Conservation (phyloP, 2,797 vertebrate species). For the Cyclopterus lumpus region DNA sequence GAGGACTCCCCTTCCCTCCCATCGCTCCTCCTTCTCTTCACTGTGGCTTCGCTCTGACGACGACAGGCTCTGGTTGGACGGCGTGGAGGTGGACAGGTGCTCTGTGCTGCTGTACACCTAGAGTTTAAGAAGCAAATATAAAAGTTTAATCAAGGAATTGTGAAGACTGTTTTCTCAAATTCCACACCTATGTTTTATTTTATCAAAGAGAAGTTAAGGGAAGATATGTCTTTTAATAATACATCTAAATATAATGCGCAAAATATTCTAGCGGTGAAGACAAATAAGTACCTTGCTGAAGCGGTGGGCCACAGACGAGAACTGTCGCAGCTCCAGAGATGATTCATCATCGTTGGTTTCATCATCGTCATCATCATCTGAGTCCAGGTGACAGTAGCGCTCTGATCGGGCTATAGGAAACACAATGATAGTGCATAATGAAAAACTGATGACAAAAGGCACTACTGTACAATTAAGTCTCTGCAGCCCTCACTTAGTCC, state of each 20-base stretch:
- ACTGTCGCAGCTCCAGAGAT: conserved; percentile 90
- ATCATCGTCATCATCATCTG: conserved; percentile 87
- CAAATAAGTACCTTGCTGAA: conserved; percentile 90
- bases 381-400: conserved; percentile 89
- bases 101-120: conserved; percentile 96
- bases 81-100: conserved; percentile 87
- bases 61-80: conserved; percentile 83
- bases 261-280: background rate
- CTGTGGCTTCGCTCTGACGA: conserved; percentile 88
- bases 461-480: background rate
- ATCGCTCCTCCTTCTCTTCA: conserved; percentile 87
- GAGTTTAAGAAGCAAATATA: background rate
- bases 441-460: background rate
- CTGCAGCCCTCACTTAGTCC: background rate
- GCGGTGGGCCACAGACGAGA: conserved; percentile 93
- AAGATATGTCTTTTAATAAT: background rate
- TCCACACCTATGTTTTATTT: background rate
- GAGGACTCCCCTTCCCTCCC: conserved; percentile 71
- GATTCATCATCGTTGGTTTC: conserved; percentile 93
- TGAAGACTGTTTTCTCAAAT: background rate
- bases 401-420: conserved; percentile 87
- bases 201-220: background rate
- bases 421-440: background rate
- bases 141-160: background rate
- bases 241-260: background rate